Conservation (phyloP, 2,888 invertebrate species). For the Diarsia brunnea region DNA sequence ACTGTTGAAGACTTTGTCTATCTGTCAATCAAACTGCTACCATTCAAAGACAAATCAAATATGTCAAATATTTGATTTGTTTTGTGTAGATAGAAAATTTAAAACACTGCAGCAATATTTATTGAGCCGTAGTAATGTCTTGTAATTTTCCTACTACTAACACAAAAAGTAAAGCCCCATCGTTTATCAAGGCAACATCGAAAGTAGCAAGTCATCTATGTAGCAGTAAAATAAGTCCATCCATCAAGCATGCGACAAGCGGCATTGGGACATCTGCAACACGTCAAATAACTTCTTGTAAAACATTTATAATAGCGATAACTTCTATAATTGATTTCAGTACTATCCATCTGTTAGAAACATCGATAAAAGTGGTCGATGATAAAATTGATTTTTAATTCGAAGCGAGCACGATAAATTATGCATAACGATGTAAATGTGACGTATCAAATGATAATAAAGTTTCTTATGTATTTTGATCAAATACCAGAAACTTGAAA, state of each 20-base stretch:
- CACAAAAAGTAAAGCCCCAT: constrained; percentile 41
- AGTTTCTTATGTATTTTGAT: constrained; percentile 52
- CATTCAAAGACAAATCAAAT: constrained; percentile 13
- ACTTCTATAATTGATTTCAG: constrained; percentile 70
- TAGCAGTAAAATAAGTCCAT: constrained; percentile 79
- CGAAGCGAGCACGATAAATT: constrained; percentile 61
- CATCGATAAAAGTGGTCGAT: constrained; percentile 57
- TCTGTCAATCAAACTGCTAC: constrained; percentile 37
- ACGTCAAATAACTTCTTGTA: constrained; percentile 77
- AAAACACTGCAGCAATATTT: constrained; percentile 11
- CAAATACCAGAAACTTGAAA: constrained; percentile 50
- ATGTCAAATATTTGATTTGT: too few species aligned
- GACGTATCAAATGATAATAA: constrained; percentile 59
- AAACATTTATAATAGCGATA: constrained; percentile 76
- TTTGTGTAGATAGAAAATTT: neutral
- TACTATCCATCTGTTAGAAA: constrained; percentile 64
- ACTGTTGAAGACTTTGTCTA: constrained; percentile 8
- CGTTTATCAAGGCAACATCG: constrained; percentile 69
- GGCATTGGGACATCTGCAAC: constrained; percentile 72
- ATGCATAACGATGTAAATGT: constrained; percentile 64
- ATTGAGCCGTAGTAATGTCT: constrained; percentile 39
- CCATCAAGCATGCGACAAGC: constrained; percentile 75
- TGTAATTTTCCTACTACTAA: constrained; percentile 55
- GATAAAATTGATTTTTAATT: constrained; percentile 67
- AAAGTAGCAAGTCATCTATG: constrained; percentile 82